These are phyloP conservation scores for Drosophila trapezifrons DNA, from an alignment of 1,140 invertebrate genomes.

Conservation along the genomic window DNA sequence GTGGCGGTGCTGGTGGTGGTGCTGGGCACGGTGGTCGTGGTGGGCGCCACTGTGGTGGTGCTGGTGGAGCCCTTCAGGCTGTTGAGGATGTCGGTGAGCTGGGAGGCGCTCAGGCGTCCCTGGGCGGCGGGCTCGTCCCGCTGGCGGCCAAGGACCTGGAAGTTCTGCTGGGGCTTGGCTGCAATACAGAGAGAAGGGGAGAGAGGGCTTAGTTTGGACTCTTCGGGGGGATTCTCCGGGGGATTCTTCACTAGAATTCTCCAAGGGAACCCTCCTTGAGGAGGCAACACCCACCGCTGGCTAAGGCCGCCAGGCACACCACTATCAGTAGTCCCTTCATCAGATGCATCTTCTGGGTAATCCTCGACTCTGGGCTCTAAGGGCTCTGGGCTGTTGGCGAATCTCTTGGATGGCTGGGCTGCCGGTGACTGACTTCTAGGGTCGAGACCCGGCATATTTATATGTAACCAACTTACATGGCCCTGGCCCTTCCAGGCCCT, in stretches of 20 bases:
- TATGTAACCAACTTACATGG: slow-evolving; percentile 48
- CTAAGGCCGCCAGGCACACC: slow-evolving; percentile 59
- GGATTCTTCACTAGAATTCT: no score
- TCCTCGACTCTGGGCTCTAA: not conserved
- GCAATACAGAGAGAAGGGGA: not conserved
- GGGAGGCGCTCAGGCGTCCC: slow-evolving; percentile 54
- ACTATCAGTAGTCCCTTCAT: slow-evolving; percentile 57
- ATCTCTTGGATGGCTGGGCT: slow-evolving; percentile 55
- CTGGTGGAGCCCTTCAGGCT: slow-evolving; percentile 21
- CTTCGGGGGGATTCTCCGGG: no score
- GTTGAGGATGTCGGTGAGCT: slow-evolving; percentile 58
- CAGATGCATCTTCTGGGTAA: slow-evolving; percentile 53
- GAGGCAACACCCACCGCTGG: slow-evolving; percentile 55
- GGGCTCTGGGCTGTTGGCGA: slow-evolving; percentile 1
- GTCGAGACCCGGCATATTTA: slow-evolving; percentile 60
- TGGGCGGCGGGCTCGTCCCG: slow-evolving; percentile 51
- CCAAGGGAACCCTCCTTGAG: no score
- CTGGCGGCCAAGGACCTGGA: slow-evolving; percentile 47
- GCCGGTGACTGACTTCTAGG: slow-evolving; percentile 69
- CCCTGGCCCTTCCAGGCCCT: not conserved
- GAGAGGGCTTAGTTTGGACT: not conserved
- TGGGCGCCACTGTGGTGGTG: slow-evolving; percentile 21
- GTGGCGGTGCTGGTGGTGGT: slow-evolving; percentile 1
- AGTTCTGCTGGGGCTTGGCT: slow-evolving; percentile 58
- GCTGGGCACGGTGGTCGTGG: slow-evolving; percentile 3